Percentiles rank a stretch among this genome's conserved stretches.
Evolutionary conservation across 2,113 vertebrate genomes (phyloP).

Genomic region (Parus major): DNA sequence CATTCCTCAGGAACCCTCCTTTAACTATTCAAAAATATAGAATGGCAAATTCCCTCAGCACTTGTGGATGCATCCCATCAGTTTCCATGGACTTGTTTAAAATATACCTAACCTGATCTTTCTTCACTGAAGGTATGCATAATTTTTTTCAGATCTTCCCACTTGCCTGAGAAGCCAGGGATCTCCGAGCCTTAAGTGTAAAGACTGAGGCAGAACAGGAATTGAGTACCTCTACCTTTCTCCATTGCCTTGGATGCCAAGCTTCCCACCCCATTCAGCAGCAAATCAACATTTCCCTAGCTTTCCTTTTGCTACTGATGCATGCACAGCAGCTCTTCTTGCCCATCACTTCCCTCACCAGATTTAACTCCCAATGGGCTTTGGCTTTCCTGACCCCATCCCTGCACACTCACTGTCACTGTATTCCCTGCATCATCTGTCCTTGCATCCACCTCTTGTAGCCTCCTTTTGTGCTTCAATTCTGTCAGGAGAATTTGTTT

Average conservation of each 20-base stretch:
- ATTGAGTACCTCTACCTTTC: not conserved
- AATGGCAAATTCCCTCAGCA: not conserved
- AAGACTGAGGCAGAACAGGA: not conserved
- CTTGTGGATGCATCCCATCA: not conserved
- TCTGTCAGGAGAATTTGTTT: not conserved
- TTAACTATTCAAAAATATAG: not conserved
- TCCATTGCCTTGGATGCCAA: not conserved
- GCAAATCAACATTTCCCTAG: not conserved
- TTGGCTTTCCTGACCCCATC: not conserved
- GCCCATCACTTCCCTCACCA: not conserved
- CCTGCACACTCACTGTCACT: not conserved
- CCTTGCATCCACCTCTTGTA: not conserved
- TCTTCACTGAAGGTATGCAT: not conserved
- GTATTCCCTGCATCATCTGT: not conserved
- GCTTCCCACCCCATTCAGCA: not conserved
- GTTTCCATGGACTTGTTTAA: not conserved
- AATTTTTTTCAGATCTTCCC: not conserved
- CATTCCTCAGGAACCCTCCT: not conserved
- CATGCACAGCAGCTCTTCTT: not conserved
- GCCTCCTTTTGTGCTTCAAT: not conserved
- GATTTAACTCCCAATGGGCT: not conserved
- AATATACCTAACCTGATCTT: not conserved
- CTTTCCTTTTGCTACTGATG: not conserved
- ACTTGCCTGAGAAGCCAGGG: not conserved
- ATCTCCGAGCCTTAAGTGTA: not conserved